Evolutionary conservation across 2,113 vertebrate genomes (phyloP), one percentile per base, ranked within the genome.

Genomic region (Catharus fuscescens): DNA sequence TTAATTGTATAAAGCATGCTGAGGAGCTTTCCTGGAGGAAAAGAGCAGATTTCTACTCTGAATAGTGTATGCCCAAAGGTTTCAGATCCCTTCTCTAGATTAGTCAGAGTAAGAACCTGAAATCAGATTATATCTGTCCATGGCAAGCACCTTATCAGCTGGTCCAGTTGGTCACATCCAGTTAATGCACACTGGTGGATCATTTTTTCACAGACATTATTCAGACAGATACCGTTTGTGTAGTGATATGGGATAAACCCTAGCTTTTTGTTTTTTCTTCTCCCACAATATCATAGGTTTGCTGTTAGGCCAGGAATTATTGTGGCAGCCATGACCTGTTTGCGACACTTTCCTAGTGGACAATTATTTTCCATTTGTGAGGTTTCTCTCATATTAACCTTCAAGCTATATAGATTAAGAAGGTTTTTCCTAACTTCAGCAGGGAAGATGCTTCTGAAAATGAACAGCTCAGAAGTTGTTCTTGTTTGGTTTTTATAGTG

Each of bases 281-380:
- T 24, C 42, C 8, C 4, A 34, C 6, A 60, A 18, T 91, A 76
- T 28, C 0, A 0, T 6, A 74, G 5, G 4, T 85, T 72, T 85
- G 14, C 12, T 71, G 3, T 67, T 56, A 80, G 52, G 12, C 8
- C 18, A 67, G 34, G 29, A 74, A 0, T 45, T 65, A 23, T 0
- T 64, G 24, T 18, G 2, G 14, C 21, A 70, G 7, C 6, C 21
- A 20, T n/a, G n/a, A 45, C 24, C 25, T 9, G 10, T 20, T 76
- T 74, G 38, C 50, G 38, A 50, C 18, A 21, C 8, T 69, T 84
- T 52, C 32, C 26, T 57, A 31, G 42, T 19, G n/a, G 77, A 36
- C 7, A 6, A 17, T 52, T 54, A 17, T 60, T 81, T 64, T 60
- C 16, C 47, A 52, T 71, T 20, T 65, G 14, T 36, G 24, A 44